Evolutionary conservation across 92 coral and sea anemone species (phyloP).

Genomic region (Porites divaricata): DNA sequence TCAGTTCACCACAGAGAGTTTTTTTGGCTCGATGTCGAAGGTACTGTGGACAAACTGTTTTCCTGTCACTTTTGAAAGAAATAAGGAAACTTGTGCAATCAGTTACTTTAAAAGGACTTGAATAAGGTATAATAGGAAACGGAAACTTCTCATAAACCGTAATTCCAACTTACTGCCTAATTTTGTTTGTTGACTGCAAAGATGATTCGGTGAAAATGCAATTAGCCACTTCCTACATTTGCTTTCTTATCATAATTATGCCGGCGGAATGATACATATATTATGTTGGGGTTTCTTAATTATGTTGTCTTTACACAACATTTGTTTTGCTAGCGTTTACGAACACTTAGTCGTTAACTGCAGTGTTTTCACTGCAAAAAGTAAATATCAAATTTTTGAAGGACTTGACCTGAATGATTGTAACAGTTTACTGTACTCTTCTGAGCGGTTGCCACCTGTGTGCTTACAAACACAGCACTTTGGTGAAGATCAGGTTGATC

Average conservation of each 20-base stretch:
- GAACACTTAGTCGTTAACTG: background rate
- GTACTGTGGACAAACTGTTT: constrained; percentile 39
- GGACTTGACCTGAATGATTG: background rate
- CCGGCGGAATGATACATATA: background rate
- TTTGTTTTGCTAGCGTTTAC: constrained; percentile 5
- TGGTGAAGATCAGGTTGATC: background rate
- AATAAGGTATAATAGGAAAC: background rate
- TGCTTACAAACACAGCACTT: background rate
- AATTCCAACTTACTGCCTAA: background rate
- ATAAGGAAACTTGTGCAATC: constrained; percentile 9
- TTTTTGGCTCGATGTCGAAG: constrained; percentile 25
- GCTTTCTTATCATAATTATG: constrained; percentile 12
- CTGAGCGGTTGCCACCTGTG: background rate
- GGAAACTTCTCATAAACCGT: background rate
- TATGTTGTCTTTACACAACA: background rate
- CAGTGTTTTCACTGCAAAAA: background rate
- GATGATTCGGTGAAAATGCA: background rate
- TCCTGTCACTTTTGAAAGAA: constrained; percentile 50
- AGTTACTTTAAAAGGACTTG: background rate
- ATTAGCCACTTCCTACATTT: background rate
- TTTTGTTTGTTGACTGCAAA: background rate
- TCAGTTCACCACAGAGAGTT: background rate
- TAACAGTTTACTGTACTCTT: background rate
- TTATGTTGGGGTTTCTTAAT: background rate
- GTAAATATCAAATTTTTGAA: background rate